Evolutionary conservation across 2,888 invertebrate species (phyloP), one percentile per base, ranked within the genome.

Genomic region (Branchipolynoe longqiensis): DNA sequence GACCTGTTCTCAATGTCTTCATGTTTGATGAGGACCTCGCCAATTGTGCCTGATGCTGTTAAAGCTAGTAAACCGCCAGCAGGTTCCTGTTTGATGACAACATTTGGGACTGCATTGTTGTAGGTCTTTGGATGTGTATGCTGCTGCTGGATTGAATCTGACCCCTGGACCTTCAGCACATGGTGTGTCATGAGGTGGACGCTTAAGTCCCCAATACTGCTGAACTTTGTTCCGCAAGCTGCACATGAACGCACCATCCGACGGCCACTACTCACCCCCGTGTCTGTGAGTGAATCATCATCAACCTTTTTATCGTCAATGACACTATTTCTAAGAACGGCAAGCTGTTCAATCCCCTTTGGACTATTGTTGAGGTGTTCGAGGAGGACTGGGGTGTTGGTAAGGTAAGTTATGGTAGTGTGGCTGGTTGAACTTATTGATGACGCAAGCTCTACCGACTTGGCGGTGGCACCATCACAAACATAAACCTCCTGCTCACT

Each of bases 231-330:
- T 33, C 18, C 25, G 36, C 69, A 69, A 0, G 69, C 69, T 18
- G 69, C 69, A 69, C 69, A 69, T 1, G 69, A 69, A 38, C 38
- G 62, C n/a, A n/a, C n/a, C n/a, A n/a, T n/a, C n/a, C n/a, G n/a
- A n/a, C n/a, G n/a, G n/a, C n/a, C n/a, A n/a, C n/a, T n/a, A n/a
- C n/a, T n/a, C n/a, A n/a, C n/a, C n/a, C n/a, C n/a, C n/a, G n/a
- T n/a, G n/a, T n/a, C n/a, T n/a, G n/a, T n/a, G n/a, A n/a, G n/a
- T n/a, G n/a, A n/a, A n/a, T n/a, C n/a, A n/a, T n/a, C n/a, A n/a
- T n/a, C n/a, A n/a, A n/a, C n/a, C n/a, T n/a, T n/a, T n/a, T n/a
- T n/a, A n/a, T n/a, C n/a, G n/a, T n/a, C n/a, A n/a, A n/a, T n/a
- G n/a, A n/a, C n/a, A n/a, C n/a, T n/a, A n/a, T n/a, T n/a, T n/a